Percentiles rank a stretch among this genome's conserved stretches.
Conservation (phyloP, 1,140 invertebrate genomes). For the Ridgeia piscesae region DNA sequence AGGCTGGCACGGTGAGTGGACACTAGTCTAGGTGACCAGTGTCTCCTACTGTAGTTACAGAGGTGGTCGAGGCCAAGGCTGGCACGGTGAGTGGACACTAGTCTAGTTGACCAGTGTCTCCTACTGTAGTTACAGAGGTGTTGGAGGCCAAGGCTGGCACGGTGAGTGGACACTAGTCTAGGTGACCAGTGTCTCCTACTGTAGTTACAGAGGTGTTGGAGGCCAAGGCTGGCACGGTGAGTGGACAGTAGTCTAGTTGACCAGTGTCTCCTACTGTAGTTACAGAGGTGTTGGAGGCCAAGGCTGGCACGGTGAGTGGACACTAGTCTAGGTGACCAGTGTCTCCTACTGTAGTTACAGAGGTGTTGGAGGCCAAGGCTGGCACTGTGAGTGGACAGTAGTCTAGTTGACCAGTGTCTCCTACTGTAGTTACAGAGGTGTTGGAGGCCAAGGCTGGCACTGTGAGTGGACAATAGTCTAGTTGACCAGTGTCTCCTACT, state of each 20-base stretch:
- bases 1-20: conserved; percentile 81
- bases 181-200: no score
- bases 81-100: conserved; percentile 69
- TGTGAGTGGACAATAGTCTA: conserved; percentile 51
- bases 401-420: no score
- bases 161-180: conserved; percentile 51
- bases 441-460: conserved; percentile 99
- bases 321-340: no score
- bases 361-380: conserved; percentile 99
- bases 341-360: conserved; percentile 64
- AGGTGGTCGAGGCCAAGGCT: conserved; percentile 99
- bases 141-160: conserved; percentile 99
- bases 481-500: no score
- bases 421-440: conserved; percentile 76
- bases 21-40: no score
- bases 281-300: conserved; percentile 98
- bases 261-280: no score
- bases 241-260: conserved; percentile 33
- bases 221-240: conserved; percentile 91
- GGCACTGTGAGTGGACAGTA: conserved; percentile 69
- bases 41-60: conserved; percentile 64
- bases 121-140: conserved; percentile 76
- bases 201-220: conserved; percentile 91
- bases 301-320: conserved; percentile 81
- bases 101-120: no score